Evolutionary conservation across 2,888 invertebrate genomes (phyloP).

Genomic region (Leptopilina myrica): DNA sequence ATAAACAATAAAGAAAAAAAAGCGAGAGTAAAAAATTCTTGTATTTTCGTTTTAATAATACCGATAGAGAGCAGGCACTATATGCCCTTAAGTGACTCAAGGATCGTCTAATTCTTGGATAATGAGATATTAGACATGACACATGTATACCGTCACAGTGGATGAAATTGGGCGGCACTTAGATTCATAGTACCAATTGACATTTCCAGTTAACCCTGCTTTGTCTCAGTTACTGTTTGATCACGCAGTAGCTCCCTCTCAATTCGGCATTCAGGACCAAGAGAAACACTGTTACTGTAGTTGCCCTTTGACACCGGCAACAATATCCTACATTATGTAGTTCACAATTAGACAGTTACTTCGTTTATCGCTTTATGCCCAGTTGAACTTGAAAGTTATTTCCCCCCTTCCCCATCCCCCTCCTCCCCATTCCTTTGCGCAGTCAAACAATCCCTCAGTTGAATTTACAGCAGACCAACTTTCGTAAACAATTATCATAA

Average conservation of each 20-base stretch:
- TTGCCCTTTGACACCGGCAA: constrained; percentile 63
- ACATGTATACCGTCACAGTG: constrained; percentile 51
- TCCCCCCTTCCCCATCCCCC: too few species aligned
- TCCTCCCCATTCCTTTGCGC: too few species aligned
- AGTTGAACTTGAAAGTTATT: neutral
- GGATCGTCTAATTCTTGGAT: constrained; percentile 58
- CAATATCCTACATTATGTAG: constrained; percentile 59
- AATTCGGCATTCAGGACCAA: constrained; percentile 48
- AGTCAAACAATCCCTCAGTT: too few species aligned
- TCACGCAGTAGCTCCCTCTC: constrained; percentile 60
- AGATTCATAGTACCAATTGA: constrained; percentile 72
- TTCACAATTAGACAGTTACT: constrained; percentile 63
- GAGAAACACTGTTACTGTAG: constrained; percentile 58
- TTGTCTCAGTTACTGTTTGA: constrained; percentile 71
- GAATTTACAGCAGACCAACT: too few species aligned
- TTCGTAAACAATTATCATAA: too few species aligned
- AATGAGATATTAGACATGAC: constrained; percentile 61
- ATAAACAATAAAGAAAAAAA: too few species aligned
- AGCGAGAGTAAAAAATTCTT: too few species aligned
- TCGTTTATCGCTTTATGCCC: constrained; percentile 53
- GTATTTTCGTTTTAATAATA: too few species aligned
- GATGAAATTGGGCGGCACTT: constrained; percentile 64
- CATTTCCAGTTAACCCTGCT: constrained; percentile 74
- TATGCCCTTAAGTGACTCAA: constrained; percentile 48
- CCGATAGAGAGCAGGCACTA: neutral